Base-by-base conservation (phyloP, 2,888 invertebrate genomes). In the Barypeithes pellucidus region DNA sequence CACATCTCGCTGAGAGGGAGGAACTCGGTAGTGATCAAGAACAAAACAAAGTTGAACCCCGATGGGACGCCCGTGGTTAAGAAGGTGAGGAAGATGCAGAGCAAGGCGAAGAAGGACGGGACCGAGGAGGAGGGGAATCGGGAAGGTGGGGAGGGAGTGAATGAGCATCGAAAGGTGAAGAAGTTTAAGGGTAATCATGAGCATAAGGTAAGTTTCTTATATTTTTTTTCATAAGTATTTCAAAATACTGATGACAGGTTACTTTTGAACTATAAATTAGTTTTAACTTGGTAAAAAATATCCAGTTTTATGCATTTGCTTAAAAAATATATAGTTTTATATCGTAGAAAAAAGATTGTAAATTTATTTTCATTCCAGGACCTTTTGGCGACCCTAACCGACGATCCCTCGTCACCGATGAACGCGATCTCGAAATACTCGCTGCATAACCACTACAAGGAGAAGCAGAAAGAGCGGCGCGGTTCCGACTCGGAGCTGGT, bases 1-100 rank as follows among this genome's bases (percentile, higher is more conserved):
- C 96, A 96, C 84, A 96, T 96, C 80, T 95, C 95, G 70, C 87
- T 96, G 47, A 89, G 95, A 73, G 95, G 95, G 0, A 89, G 95
- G 70, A 95, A 95, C 84, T 94, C 94, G 0, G 94, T 94, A 45
- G 94, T 96, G 59, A 95, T 95, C 79, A 94, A 92, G 81, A 91
- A 92, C 82, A 92, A 93, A 69, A 87, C 88, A 59, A 88, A 89
- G 77, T 61, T 66, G n/a, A 81, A 83, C 75, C 77, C 83, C 5
- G 82, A 82, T 66, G 82, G 82, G 29, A 80, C 79, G 20, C 79
- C 79, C n/a, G 84, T 83, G 66, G 77, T 80, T 47, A 84, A 85
- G 76, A 76, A 77, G 22, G 60, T 71, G 2, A 43, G 72, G 36
- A 76, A 75, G 24, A 9, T 67, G 39, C 67, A 75, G 45, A 65